These are phyloP conservation scores for Diorhabda carinulata DNA, from an alignment of 1,140 invertebrate genomes.

Conservation along the genomic window DNA sequence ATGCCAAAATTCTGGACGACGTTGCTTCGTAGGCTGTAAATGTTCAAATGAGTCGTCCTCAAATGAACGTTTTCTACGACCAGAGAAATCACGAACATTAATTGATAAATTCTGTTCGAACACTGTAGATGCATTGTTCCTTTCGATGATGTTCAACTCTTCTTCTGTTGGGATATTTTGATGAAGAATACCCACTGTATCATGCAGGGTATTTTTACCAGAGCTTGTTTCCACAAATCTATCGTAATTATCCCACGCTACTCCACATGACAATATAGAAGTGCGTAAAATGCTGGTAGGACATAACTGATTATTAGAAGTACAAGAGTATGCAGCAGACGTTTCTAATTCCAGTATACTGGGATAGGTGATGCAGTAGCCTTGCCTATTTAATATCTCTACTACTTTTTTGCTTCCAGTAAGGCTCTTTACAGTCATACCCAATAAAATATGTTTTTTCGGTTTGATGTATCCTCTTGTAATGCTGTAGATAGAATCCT, in stretches of 20 bases:
- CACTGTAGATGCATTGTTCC: constrained; percentile 50
- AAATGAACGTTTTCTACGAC: constrained; percentile 10
- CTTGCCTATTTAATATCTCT: constrained; percentile 33
- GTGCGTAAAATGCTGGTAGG: constrained; percentile 30
- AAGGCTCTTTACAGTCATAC: constrained; percentile 32
- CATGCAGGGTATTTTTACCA: not conserved
- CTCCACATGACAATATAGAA: constrained; percentile 32
- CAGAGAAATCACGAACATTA: constrained; percentile 24
- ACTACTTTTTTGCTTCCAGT: constrained; percentile 36
- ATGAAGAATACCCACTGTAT: no score
- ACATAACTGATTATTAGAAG: constrained; percentile 28
- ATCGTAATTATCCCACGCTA: constrained; percentile 43
- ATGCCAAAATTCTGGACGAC: constrained; percentile 7
- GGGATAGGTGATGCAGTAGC: constrained; percentile 34
- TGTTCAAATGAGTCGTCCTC: constrained; percentile 5
- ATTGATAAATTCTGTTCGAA: constrained; percentile 36
- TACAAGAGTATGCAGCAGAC: constrained; percentile 31
- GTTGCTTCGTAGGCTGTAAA: constrained; percentile 7
- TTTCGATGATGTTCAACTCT: no score
- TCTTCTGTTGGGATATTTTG: no score
- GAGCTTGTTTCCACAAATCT: constrained; percentile 35
- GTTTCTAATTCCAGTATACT: constrained; percentile 36
- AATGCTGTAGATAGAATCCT: constrained; percentile 16
- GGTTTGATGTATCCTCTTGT: constrained; percentile 25
- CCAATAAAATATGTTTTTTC: constrained; percentile 33